Percentiles rank a stretch among this genome's conserved stretches.
phyloP scores from a whole-genome alignment of 2,888 invertebrate genomes.

The Hypomecis punctinalis region DNA sequence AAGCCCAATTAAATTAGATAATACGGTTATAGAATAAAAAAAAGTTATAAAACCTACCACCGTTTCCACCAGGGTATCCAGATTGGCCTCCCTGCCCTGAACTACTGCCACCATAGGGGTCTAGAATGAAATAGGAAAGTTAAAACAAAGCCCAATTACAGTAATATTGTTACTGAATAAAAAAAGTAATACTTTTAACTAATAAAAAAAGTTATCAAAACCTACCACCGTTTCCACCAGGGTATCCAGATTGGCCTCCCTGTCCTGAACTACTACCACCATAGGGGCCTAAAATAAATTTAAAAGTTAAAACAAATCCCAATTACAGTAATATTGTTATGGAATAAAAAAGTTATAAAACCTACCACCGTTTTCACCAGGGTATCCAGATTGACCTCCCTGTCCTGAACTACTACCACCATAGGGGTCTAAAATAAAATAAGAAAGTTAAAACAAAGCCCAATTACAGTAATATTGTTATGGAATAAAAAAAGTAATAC shows the following conservation, averaged over 20 bases:
- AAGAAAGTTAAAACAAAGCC: neutral
- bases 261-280: neutral
- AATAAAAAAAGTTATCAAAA: neutral
- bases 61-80: conserved; percentile 22
- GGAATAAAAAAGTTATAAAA: neutral
- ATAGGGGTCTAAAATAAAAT: conserved; percentile 28
- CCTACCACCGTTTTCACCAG: conserved; percentile 21
- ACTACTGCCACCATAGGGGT: conserved; percentile 19
- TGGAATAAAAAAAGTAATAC: no score
- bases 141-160: neutral
- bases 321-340: neutral
- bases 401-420: conserved; percentile 24
- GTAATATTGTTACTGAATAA: no score
- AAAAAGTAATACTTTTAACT: no score
- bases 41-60: conserved; percentile 17
- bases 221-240: neutral
- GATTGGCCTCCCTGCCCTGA: conserved; percentile 24
- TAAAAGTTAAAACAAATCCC: conserved; percentile 1
- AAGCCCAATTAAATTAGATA: conserved; percentile 12
- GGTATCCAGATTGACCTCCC: conserved; percentile 25
- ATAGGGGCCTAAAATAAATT: conserved; percentile 1
- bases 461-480: no score
- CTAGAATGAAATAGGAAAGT: conserved; percentile 25
- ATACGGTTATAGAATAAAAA: neutral
- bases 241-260: neutral